Evolutionary conservation across 37 sponge, comb jelly and placozoan genomes (phyloP).

Genomic region (Lycopodina hypogea): DNA sequence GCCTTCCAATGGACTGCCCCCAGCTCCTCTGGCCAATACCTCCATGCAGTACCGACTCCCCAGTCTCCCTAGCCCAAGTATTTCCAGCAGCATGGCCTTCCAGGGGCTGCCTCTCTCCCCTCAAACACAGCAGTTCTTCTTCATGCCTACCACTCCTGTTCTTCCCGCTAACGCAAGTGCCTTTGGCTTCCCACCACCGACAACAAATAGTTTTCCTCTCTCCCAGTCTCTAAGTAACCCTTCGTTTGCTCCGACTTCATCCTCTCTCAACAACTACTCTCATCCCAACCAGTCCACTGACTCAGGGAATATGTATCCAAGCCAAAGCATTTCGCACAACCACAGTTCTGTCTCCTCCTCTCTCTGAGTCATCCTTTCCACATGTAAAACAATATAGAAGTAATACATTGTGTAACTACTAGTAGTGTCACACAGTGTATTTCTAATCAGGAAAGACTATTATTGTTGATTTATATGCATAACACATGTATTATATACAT

Average conservation of each 20-base stretch:
- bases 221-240: conserved; percentile 49
- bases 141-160: conserved; percentile 70
- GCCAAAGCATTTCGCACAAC: conserved; percentile 24
- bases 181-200: conserved; percentile 48
- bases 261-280: conserved; percentile 3
- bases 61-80: conserved; percentile 56
- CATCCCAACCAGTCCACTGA: conserved; percentile 3
- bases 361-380: background rate
- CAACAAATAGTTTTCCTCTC: conserved; percentile 28
- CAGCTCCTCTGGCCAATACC: conserved; percentile 41
- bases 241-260: conserved; percentile 19
- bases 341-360: conserved; percentile 5
- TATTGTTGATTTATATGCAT: background rate
- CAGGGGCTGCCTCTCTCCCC: conserved; percentile 66
- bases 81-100: conserved; percentile 54
- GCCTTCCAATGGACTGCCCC: conserved; percentile 11
- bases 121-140: conserved; percentile 61
- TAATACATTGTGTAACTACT: too few species aligned
- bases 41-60: conserved; percentile 57
- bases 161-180: conserved; percentile 27
- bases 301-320: conserved; percentile 31
- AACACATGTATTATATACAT: background rate
- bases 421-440: background rate
- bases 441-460: background rate
- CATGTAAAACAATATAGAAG: background rate